Conservation (phyloP, 2,888 invertebrate species). For the Phania funesta region DNA sequence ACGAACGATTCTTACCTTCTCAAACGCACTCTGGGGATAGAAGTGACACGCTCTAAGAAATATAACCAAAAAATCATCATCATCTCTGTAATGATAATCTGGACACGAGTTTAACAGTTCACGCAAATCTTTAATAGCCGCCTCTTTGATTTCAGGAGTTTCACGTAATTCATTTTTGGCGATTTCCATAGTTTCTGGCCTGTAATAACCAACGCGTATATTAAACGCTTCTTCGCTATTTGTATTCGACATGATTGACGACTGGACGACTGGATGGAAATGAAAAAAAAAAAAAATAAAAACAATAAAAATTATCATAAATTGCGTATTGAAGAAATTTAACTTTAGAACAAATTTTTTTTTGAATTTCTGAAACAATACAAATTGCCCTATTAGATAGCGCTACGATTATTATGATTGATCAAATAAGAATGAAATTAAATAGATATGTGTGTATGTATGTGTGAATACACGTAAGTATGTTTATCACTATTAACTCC, state of each 20-base stretch:
- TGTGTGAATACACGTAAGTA: too few species aligned
- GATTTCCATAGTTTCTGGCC: conserved; percentile 82
- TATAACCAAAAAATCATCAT: conserved; percentile 88
- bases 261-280: conserved; percentile 47
- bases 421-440: conserved; percentile 25
- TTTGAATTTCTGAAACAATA: conserved; percentile 30
- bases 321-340: conserved; percentile 13
- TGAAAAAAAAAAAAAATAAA: background rate
- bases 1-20: conserved; percentile 82
- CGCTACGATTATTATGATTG: conserved; percentile 6
- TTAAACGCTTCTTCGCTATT: conserved; percentile 81
- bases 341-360: background rate
- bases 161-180: conserved; percentile 86
- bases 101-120: conserved; percentile 85
- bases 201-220: conserved; percentile 83
- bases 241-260: conserved; percentile 71
- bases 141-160: conserved; percentile 86
- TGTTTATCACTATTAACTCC: conserved; percentile 27
- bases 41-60: conserved; percentile 91
- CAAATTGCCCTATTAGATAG: conserved; percentile 40
- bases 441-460: too few species aligned
- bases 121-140: conserved; percentile 83
- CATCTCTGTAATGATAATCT: conserved; percentile 86
- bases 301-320: conserved; percentile 29
- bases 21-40: conserved; percentile 90